Base-by-base conservation (phyloP, 1,140 invertebrate genomes). In the Oreohelix idahoensis region DNA sequence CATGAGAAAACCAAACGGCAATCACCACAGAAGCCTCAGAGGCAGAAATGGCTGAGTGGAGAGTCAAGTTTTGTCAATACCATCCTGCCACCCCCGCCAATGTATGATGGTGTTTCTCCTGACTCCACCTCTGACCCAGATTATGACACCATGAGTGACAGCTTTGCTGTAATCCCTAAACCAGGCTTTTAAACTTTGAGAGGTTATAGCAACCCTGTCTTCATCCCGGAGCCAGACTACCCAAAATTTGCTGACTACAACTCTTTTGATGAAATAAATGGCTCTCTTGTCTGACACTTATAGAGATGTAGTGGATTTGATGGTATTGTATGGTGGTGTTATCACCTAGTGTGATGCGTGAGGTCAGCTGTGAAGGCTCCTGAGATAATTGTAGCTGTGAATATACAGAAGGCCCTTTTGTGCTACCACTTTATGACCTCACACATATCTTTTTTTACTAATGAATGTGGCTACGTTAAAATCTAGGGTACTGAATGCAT, bases 221-320 rank as follows among this genome's bases (percentile, higher is more conserved):
- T 73, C 38, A 51, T 81, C 26, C 79, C 79, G 39, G 45, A 81
- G 23, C 69, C 69, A 13, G 69, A 81, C 49, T 70, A 79, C 39
- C 70, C 51, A 10, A 29, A n/a, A 0, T 83, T 36, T 77, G 81
- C 81, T 26, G 81, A 73, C 10, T 82, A 71, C 53, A 74, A 73
- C 13, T 78, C 63, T 23, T 85, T 73, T 75, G 84, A 85, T 79
- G 84, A 85, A 83, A n/a, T 85, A 0, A 81, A 85, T 58, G 84
- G 84, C 13, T 85, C 84, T 73, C 70, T 85, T 8, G 84, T 85
- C 23, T 85, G 45, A 49, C 17, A 49, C n/a, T n/a, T n/a, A n/a
- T n/a, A n/a, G n/a, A n/a, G n/a, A n/a, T n/a, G n/a, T n/a, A n/a
- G n/a, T n/a, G n/a, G n/a, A n/a, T n/a, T n/a, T n/a, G n/a, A n/a